These are phyloP conservation scores for Acleris holmiana DNA, from an alignment of 2,888 invertebrate genomes.

Conservation along the genomic window DNA sequence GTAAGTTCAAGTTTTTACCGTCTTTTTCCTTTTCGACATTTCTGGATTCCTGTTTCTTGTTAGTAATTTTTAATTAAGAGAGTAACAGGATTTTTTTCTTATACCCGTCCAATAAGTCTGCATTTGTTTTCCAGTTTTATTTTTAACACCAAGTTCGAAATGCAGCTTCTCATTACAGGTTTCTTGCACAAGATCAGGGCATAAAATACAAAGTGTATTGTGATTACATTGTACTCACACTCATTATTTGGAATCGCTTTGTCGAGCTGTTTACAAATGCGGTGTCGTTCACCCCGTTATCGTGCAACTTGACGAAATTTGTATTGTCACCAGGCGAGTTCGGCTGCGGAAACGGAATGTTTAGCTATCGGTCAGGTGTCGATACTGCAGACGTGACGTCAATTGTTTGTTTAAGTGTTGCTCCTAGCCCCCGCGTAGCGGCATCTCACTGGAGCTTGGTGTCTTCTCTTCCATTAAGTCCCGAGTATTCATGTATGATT, in stretches of 20 bases:
- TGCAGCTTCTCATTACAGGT: neutral
- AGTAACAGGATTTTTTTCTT: too few relatives aligned
- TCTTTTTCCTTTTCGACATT: too few relatives aligned
- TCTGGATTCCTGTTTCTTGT: too few relatives aligned
- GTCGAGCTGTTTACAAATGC: constrained; percentile 55
- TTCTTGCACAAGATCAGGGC: constrained; percentile 21
- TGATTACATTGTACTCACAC: constrained; percentile 40
- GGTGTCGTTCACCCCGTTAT: constrained; percentile 74
- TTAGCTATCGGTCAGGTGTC: constrained; percentile 39
- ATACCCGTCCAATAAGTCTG: too few relatives aligned
- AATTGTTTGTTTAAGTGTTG: neutral
- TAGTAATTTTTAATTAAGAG: too few relatives aligned
- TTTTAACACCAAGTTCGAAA: neutral
- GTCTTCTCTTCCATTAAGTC: neutral
- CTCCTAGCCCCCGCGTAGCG: neutral
- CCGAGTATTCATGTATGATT: neutral
- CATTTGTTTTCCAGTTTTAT: too few relatives aligned
- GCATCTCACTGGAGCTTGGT: neutral
- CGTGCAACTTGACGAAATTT: constrained; percentile 55
- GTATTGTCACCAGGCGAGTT: constrained; percentile 47
- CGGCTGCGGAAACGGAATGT: constrained; percentile 36
- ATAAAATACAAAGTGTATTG: constrained; percentile 27
- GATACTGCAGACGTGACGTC: constrained; percentile 19
- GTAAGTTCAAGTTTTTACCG: too few relatives aligned
- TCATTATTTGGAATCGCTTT: constrained; percentile 53